Base-by-base conservation (phyloP, 2,888 invertebrate genomes). In the Diploptera punctata region DNA sequence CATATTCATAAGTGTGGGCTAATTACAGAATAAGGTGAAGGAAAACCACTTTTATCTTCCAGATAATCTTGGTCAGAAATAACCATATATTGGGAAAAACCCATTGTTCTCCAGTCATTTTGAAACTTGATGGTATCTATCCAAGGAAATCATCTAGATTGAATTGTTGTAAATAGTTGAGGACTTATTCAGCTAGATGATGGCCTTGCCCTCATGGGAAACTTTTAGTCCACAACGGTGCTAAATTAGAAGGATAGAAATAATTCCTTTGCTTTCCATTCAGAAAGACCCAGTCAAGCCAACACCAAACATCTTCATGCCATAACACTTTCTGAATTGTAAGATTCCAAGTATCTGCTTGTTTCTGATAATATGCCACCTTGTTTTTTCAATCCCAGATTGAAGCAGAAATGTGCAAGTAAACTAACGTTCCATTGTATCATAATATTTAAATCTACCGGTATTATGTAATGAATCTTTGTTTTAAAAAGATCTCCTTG, bases 1-100 rank as follows among this genome's bases (percentile, higher is more conserved):
- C n/a, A n/a, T n/a, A n/a, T n/a, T n/a, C n/a, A n/a, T n/a, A n/a
- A n/a, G n/a, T n/a, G n/a, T n/a, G n/a, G n/a, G n/a, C n/a, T n/a
- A n/a, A n/a, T n/a, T n/a, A n/a, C n/a, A n/a, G n/a, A n/a, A n/a
- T n/a, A n/a, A n/a, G n/a, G n/a, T n/a, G n/a, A n/a, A n/a, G n/a
- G n/a, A n/a, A n/a, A n/a, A n/a, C n/a, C n/a, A n/a, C n/a, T n/a
- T n/a, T n/a, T n/a, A n/a, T n/a, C n/a, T n/a, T n/a, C n/a, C n/a
- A n/a, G 1, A 92, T 83, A 67, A 94, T 87, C 78, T 92, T 91
- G 74, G 93, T 91, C 57, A 92, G 86, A 2, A 95, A 95, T 0
- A 94, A 90, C 95, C 95, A 95, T 0, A 92, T 93, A 79, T 95
- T 95, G 0, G 94, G 92, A 78, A 88, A 90, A 80, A 93, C 93